Evolutionary conservation across 2,113 vertebrate genomes (phyloP), one percentile per base, ranked within the genome.

Genomic region (Entelurus aequoreus): DNA sequence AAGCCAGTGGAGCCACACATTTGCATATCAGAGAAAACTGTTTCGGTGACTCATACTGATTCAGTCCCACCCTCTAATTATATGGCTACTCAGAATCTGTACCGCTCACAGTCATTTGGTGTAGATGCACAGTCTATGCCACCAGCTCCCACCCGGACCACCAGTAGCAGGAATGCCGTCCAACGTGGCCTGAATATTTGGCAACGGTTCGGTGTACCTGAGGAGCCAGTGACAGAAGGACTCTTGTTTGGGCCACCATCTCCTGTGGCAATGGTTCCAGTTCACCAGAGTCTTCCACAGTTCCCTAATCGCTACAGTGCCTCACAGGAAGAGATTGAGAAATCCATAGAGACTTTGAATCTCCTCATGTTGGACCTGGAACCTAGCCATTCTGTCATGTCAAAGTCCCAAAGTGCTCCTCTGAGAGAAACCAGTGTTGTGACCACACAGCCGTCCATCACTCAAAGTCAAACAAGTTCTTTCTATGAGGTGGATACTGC

Each of bases 341-440:
- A 96, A 80, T 99, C 97, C 21, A 98, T 99, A 0, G 95, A 99
- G 84, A 88, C 94, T 0, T 93, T 99, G 2, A 95, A 97, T 53
- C 92, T 95, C 79, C 93, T 99, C 15, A 98, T 99, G 95, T 76
- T 94, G 72, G 94, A 97, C 73, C 87, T 99, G 7, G 92, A 95
- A 4, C 89, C 92, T 0, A 70, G 90, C 0, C 73, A 72, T 11
- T 78, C 88, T 0, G 74, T 75, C 5, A 82, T 94, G 62, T 92
- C 92, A 79, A 97, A 96, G 76, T 94, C 94, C 0, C 94, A 94
- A 80, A 98, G 94, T 0, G 91, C 91, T 35, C 94, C 94, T 0
- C 49, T 89, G 50, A 68, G 48, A 6, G 86, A 79, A 54, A 90
- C 86, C 57, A 81, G 82, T 19, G 81, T 72, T 28, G 88, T 91